A percentile compares a stretch with the other conserved stretches of the same genome.
Conservation (phyloP, 2,113 vertebrate species). For the Anolis sagrei region DNA sequence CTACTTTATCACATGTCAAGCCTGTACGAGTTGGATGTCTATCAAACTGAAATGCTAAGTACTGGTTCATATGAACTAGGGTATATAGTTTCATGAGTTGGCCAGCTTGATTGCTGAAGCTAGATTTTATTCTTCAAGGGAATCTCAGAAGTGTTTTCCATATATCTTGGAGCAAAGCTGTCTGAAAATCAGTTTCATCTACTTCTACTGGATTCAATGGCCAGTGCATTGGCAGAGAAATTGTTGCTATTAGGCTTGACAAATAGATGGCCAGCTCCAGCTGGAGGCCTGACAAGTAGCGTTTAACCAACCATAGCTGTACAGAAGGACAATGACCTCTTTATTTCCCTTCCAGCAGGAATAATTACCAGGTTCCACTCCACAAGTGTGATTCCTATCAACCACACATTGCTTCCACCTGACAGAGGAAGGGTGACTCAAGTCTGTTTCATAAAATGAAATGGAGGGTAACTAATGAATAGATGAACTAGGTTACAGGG, state of each 20-base stretch:
- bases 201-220: constrained; percentile 49
- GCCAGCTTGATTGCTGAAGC: background rate
- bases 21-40: background rate
- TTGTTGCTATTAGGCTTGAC: constrained; percentile 39
- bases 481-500: background rate
- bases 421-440: background rate
- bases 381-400: constrained; percentile 17
- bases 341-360: constrained; percentile 41
- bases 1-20: too few relatives aligned
- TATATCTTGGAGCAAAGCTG: background rate
- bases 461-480: constrained; percentile 7
- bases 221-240: constrained; percentile 29
- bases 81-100: background rate
- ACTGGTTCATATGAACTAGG: background rate
- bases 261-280: constrained; percentile 30
- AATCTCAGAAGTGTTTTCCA: background rate
- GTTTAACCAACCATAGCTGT: constrained; percentile 23
- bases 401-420: constrained; percentile 16
- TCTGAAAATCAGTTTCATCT: background rate
- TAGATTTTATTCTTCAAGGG: background rate
- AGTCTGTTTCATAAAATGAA: constrained; percentile 13
- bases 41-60: background rate
- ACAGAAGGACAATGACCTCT: constrained; percentile 29
- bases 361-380: constrained; percentile 29
- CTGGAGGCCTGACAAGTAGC: constrained; percentile 43